A percentile compares a stretch with the other conserved stretches of the same genome.
These are phyloP conservation scores for Pagrus major DNA, from an alignment of 2,113 vertebrate species.

Conservation along the genomic window DNA sequence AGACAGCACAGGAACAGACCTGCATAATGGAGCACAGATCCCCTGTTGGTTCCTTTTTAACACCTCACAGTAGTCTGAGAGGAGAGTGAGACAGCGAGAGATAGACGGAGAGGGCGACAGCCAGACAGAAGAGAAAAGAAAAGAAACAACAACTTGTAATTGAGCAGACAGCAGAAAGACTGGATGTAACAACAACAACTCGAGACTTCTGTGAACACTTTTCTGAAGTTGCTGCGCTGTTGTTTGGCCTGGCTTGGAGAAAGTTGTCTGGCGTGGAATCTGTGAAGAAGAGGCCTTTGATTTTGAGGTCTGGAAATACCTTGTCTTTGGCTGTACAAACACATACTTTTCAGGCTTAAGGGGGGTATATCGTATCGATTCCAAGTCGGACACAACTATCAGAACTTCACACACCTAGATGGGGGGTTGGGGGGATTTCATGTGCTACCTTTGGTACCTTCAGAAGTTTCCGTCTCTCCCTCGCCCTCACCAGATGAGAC, in stretches of 20 bases:
- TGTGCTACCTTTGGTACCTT: conserved; percentile 88
- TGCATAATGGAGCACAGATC: conserved; percentile 90
- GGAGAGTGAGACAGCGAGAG: conserved; percentile 82
- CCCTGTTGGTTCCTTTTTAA: conserved; percentile 91
- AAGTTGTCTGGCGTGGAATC: conserved; percentile 71
- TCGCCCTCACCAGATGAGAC: conserved; percentile 87
- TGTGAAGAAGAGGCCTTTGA: conserved; percentile 67
- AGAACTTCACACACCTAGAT: conserved; percentile 82
- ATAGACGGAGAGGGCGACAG: conserved; percentile 68
- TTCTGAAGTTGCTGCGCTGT: conserved; percentile 65
- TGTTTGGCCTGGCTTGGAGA: conserved; percentile 64
- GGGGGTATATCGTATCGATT: conserved; percentile 78
- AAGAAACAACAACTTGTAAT: conserved; percentile 87
- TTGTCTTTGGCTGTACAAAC: conserved; percentile 72
- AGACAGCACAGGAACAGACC: conserved; percentile 95
- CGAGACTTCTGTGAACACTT: conserved; percentile 74
- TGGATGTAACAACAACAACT: conserved; percentile 75
- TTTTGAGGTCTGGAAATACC: conserved; percentile 78
- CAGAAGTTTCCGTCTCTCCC: conserved; percentile 89
- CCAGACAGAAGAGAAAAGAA: conserved; percentile 58
- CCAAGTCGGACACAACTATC: conserved; percentile 74
- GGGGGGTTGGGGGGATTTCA: conserved; percentile 66
- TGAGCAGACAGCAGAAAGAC: conserved; percentile 86
- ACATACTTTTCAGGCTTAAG: conserved; percentile 76
- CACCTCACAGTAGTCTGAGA: conserved; percentile 89